phyloP scores from a whole-genome alignment of 92 coral and sea anemone genomes.

The Epizoanthus rinbou region DNA sequence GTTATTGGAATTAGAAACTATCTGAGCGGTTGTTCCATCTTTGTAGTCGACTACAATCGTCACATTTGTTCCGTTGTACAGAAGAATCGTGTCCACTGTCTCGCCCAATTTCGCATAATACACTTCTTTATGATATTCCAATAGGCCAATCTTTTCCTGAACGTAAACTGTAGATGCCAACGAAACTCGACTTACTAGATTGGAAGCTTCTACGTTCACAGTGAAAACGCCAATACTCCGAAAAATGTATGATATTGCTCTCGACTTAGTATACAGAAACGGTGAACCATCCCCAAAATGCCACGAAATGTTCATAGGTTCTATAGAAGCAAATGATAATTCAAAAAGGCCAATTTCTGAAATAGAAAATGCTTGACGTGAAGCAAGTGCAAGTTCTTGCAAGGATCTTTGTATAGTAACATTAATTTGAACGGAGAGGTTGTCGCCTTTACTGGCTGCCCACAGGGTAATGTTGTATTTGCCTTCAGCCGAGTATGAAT shows the following conservation, averaged over 20 bases:
- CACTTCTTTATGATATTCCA: neutral
- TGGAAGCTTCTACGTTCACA: constrained; percentile 31
- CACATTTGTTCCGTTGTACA: constrained; percentile 23
- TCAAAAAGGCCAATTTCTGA: constrained; percentile 16
- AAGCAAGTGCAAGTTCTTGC: neutral
- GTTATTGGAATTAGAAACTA: neutral
- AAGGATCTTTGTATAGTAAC: constrained; percentile 26
- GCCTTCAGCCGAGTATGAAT: constrained; percentile 5
- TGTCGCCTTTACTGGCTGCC: neutral
- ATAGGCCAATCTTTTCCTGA: constrained; percentile 19
- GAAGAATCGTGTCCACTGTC: neutral
- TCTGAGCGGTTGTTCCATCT: constrained; percentile 2
- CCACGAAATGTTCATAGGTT: constrained; percentile 30
- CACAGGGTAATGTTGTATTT: neutral
- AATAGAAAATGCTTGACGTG: neutral
- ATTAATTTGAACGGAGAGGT: neutral
- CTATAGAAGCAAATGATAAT: constrained; percentile 22
- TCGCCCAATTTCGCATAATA: neutral
- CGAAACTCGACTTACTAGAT: constrained; percentile 5
- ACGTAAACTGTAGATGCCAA: constrained; percentile 2
- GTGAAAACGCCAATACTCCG: neutral
- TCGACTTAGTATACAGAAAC: neutral
- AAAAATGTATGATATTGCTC: neutral
- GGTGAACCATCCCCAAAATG: constrained; percentile 10
- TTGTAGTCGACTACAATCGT: constrained; percentile 7